Evolutionary conservation across 2,113 vertebrate genomes (phyloP).

Genomic region (Hiodon tergisus): DNA sequence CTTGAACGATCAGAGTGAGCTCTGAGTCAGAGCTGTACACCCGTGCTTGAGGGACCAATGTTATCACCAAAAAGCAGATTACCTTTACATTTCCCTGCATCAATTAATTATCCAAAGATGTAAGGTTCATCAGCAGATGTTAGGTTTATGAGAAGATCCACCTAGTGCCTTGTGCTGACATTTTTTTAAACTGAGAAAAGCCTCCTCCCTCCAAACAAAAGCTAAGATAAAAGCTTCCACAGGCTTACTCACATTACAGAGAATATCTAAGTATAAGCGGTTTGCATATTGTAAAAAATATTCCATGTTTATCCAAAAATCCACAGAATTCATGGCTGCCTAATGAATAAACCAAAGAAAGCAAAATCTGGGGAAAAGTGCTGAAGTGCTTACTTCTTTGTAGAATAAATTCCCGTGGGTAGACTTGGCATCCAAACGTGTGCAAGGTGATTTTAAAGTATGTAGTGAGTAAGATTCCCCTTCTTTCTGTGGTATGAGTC

Average conservation of each 20-base stretch:
- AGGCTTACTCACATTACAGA: background rate
- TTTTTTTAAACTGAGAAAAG: too few species aligned
- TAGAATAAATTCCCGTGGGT: constrained; percentile 35
- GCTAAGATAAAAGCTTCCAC: too few species aligned
- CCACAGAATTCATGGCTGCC: constrained; percentile 2
- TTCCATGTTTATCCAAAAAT: constrained; percentile 19
- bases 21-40: constrained; percentile 5
- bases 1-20: background rate
- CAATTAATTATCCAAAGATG: background rate
- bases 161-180: too few species aligned
- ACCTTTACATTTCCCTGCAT: background rate
- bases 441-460: constrained; percentile 32
- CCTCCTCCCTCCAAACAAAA: too few species aligned
- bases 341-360: constrained; percentile 34
- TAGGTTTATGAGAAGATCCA: background rate
- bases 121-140: background rate
- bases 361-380: constrained; percentile 4
- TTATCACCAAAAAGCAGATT: background rate
- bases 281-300: constrained; percentile 16
- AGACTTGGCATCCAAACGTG: constrained; percentile 27
- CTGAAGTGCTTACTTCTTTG: constrained; percentile 32
- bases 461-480: constrained; percentile 22
- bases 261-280: constrained; percentile 12
- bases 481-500: constrained; percentile 33
- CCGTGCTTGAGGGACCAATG: background rate